These are phyloP conservation scores for Ptychadena robeensis DNA, from an alignment of 2,797 vertebrate species.

Conservation along the genomic window DNA sequence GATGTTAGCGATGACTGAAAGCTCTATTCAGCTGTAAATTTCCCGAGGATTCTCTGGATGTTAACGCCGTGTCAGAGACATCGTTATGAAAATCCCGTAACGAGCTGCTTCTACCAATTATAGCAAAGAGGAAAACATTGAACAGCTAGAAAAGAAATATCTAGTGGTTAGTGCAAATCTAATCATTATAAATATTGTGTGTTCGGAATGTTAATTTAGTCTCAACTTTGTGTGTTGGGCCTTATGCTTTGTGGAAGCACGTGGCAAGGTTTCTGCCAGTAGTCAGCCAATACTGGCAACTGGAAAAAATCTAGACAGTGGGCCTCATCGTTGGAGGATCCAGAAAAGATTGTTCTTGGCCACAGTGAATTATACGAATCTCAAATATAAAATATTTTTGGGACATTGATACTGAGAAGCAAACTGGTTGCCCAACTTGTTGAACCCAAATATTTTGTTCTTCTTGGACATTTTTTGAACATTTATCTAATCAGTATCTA, in stretches of 20 bases:
- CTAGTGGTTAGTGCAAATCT: constrained; percentile 47
- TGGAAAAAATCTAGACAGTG: neutral
- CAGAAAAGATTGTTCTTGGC: no score
- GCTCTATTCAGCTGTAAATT: constrained; percentile 61
- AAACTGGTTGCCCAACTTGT: no score
- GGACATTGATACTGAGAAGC: no score
- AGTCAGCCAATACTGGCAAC: neutral
- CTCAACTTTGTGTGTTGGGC: constrained; percentile 1
- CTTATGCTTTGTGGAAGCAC: constrained; percentile 24
- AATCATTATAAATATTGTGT: constrained; percentile 52
- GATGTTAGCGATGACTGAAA: constrained; percentile 62
- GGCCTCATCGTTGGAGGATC: neutral
- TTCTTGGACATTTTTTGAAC: no score
- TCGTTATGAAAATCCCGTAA: constrained; percentile 61
- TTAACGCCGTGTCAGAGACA: constrained; percentile 56
- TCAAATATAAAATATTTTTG: no score
- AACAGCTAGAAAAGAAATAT: constrained; percentile 49
- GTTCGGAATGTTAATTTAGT: constrained; percentile 39
- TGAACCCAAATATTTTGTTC: no score
- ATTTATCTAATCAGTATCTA: no score
- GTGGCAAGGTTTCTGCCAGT: neutral
- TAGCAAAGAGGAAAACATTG: constrained; percentile 55
- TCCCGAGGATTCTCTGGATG: constrained; percentile 55
- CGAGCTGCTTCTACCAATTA: constrained; percentile 53
- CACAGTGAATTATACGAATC: no score